Conservation (phyloP, 2,888 invertebrate species). For the Lydus trimaculatus region DNA sequence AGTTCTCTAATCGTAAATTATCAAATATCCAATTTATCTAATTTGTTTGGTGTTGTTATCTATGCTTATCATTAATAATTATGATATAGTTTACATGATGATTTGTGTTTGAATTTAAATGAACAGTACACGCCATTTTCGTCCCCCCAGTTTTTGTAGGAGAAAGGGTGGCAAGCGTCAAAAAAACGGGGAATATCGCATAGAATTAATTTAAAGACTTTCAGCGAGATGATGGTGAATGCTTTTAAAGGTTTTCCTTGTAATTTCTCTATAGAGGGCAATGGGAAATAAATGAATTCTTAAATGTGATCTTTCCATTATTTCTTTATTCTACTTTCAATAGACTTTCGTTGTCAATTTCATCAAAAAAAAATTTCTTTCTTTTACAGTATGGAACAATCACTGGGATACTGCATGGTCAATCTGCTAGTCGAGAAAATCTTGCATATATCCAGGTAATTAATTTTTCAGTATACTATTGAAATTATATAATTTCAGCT, state of each 20-base stretch:
- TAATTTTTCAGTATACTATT: constrained; percentile 2
- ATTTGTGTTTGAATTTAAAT: too few relatives aligned
- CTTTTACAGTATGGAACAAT: constrained; percentile 36
- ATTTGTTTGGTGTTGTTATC: neutral
- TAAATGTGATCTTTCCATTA: neutral
- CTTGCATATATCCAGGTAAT: constrained; percentile 50
- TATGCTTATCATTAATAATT: neutral
- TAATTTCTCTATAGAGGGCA: neutral
- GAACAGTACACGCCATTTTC: too few relatives aligned
- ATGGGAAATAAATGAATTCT: neutral
- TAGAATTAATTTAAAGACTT: constrained; percentile 10
- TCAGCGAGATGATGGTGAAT: neutral
- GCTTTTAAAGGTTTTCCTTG: neutral
- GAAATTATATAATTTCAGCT: constrained; percentile 11
- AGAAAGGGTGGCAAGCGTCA: neutral
- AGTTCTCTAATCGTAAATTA: neutral
- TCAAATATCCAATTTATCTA: too few relatives aligned
- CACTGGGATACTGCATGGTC: constrained; percentile 43
- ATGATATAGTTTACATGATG: neutral
- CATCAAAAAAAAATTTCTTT: constrained; percentile 19
- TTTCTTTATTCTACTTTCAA: constrained; percentile 15
- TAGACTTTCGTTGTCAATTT: neutral
- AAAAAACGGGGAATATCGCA: neutral
- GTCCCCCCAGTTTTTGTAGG: too few relatives aligned
- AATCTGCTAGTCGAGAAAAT: constrained; percentile 52